Conservation (phyloP, 2,797 vertebrate genomes). For the Kryptolebias ocellatus region DNA sequence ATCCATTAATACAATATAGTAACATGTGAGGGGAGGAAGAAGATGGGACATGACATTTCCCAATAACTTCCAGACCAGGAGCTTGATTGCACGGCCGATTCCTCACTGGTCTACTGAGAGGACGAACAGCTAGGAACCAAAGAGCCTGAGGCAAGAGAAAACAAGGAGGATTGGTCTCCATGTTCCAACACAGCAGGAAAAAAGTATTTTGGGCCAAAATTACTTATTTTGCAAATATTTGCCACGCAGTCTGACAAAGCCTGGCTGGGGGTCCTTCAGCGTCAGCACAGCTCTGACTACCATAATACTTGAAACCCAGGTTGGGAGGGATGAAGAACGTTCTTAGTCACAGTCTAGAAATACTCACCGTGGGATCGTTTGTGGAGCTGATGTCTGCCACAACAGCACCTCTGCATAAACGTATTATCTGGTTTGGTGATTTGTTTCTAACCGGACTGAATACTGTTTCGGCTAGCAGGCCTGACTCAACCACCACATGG, state of each 20-base stretch:
- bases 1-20: conserved; percentile 67
- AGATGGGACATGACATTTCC: conserved; percentile 45
- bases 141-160: conserved; percentile 43
- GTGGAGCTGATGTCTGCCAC: conserved; percentile 38
- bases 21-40: conserved; percentile 10
- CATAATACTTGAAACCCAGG: conserved; percentile 46
- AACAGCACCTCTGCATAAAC: conserved; percentile 27
- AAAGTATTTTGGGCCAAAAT: conserved; percentile 10
- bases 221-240: conserved; percentile 50
- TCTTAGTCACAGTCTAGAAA: conserved; percentile 64
- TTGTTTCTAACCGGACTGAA: conserved; percentile 19
- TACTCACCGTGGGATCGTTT: conserved; percentile 46
- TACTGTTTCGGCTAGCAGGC: conserved; percentile 1
- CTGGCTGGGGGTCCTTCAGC: conserved; percentile 21
- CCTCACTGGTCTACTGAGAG: conserved; percentile 59
- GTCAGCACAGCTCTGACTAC: conserved; percentile 51
- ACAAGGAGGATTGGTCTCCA: neutral
- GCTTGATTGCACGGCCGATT: conserved; percentile 58
- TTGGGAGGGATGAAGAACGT: conserved; percentile 50
- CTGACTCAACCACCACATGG: conserved; percentile 51
- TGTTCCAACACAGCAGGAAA: neutral
- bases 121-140: conserved; percentile 59
- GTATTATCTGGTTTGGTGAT: conserved; percentile 16
- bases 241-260: conserved; percentile 40
- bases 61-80: conserved; percentile 73